Percentiles rank a stretch among this genome's conserved stretches.
Evolutionary conservation across 1,140 invertebrate species (phyloP).

Genomic region (Ctenoplectra terminalis): DNA sequence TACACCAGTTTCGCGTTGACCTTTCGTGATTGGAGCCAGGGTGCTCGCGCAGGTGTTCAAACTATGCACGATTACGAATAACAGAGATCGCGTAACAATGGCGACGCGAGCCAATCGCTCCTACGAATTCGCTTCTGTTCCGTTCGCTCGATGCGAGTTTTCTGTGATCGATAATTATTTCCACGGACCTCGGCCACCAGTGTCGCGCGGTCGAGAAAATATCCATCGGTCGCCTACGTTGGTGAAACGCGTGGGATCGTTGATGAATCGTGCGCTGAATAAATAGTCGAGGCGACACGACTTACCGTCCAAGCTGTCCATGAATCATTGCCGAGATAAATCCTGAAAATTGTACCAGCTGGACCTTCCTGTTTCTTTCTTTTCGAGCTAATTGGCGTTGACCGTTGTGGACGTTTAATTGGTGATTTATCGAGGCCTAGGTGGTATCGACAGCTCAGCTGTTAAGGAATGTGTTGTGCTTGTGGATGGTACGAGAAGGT

Average conservation of each 20-base stretch:
- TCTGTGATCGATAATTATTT: background rate
- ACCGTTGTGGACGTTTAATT: background rate
- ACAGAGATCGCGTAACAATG: slow-evolving; percentile 3
- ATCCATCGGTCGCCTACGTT: slow-evolving; percentile 5
- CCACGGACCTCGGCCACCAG: too few species aligned
- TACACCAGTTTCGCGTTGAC: slow-evolving; percentile 30
- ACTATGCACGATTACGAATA: slow-evolving; percentile 34
- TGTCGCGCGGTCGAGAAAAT: background rate
- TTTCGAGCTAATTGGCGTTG: background rate
- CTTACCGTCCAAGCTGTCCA: background rate
- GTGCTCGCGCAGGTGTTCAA: slow-evolving; percentile 37
- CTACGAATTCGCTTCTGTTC: background rate
- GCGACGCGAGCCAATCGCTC: background rate
- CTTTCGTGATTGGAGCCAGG: slow-evolving; percentile 17
- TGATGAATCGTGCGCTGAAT: background rate
- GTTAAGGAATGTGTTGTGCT: background rate
- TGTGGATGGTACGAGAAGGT: background rate
- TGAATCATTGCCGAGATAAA: slow-evolving; percentile 11
- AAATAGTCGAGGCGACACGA: background rate
- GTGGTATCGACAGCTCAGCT: background rate
- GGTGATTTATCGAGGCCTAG: background rate
- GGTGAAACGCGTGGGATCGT: slow-evolving; percentile 12
- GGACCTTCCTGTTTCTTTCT: background rate
- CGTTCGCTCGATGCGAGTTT: background rate
- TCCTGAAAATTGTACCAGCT: background rate